A percentile compares a stretch with the other conserved stretches of the same genome.
Evolutionary conservation across 2,113 vertebrate species (phyloP).

Genomic region (Echinops telfairi): DNA sequence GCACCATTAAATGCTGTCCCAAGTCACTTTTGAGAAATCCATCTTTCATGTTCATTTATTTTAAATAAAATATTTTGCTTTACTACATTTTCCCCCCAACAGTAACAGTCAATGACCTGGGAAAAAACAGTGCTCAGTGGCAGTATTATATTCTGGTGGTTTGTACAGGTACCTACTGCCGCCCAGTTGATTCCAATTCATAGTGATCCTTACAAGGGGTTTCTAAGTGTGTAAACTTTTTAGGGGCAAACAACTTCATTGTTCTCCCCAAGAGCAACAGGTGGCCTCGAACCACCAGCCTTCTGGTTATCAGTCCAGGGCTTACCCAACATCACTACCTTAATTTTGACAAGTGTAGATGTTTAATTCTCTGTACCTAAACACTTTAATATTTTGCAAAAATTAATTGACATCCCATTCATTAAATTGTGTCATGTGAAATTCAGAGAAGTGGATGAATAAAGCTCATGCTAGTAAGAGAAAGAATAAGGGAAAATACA

Average conservation of each 20-base stretch:
- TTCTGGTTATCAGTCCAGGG: no score
- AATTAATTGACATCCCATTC: not conserved
- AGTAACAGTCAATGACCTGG: not conserved
- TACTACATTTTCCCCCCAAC: not conserved
- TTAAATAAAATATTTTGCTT: not conserved
- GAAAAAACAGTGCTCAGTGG: constrained; percentile 6
- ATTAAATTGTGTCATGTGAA: constrained; percentile 25
- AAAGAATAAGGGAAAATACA: not conserved
- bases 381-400: constrained; percentile 9
- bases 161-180: not conserved
- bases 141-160: not conserved
- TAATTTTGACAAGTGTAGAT: no score
- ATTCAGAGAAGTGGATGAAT: not conserved
- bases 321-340: no score
- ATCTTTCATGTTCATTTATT: constrained; percentile 55
- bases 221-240: no score
- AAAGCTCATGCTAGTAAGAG: not conserved
- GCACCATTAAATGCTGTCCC: not conserved
- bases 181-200: no score
- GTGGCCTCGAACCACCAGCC: no score
- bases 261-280: no score
- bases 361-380: constrained; percentile 3
- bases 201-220: no score
- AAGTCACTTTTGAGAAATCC: constrained; percentile 43
- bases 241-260: no score